Percentiles rank a stretch among this genome's conserved stretches.
Conservation (phyloP, 30 jellyfish, hydroid and myxozoan species). For the Cassiopea andromeda region DNA sequence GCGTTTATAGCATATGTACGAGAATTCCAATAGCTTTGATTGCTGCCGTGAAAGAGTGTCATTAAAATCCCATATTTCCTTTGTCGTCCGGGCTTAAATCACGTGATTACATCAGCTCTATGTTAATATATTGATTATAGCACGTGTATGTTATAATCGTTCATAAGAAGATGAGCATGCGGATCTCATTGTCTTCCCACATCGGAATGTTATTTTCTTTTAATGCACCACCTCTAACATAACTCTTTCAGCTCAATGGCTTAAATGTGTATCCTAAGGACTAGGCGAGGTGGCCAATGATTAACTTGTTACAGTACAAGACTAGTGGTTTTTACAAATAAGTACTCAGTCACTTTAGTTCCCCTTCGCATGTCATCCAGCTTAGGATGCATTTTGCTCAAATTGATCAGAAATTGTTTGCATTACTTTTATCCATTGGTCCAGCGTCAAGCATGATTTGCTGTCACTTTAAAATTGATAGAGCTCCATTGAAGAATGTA, state of each 20-base stretch:
- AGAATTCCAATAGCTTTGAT: conserved; percentile 40
- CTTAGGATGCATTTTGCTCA: too few species aligned
- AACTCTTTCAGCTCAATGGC: neutral
- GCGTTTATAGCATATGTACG: conserved; percentile 9
- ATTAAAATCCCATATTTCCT: conserved; percentile 8
- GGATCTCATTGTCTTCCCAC: conserved; percentile 5
- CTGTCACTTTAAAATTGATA: too few species aligned
- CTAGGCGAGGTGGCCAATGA: too few species aligned
- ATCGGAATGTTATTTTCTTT: neutral
- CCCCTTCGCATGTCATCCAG: too few species aligned
- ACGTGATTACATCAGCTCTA: conserved; percentile 32
- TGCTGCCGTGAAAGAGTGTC: conserved; percentile 21
- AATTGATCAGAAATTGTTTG: too few species aligned
- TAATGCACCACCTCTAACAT: neutral
- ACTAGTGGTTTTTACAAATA: too few species aligned
- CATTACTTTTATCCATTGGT: too few species aligned
- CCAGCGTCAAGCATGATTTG: too few species aligned
- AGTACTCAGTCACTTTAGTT: too few species aligned
- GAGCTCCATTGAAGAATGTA: too few species aligned
- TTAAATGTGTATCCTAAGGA: too few species aligned
- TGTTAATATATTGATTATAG: neutral
- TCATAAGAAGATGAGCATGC: neutral
- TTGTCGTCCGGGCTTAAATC: conserved; percentile 13
- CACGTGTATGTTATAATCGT: neutral
- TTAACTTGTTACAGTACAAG: too few species aligned